phyloP scores from a whole-genome alignment of 2,113 vertebrate species.

The Hymenochirus boettgeri region DNA sequence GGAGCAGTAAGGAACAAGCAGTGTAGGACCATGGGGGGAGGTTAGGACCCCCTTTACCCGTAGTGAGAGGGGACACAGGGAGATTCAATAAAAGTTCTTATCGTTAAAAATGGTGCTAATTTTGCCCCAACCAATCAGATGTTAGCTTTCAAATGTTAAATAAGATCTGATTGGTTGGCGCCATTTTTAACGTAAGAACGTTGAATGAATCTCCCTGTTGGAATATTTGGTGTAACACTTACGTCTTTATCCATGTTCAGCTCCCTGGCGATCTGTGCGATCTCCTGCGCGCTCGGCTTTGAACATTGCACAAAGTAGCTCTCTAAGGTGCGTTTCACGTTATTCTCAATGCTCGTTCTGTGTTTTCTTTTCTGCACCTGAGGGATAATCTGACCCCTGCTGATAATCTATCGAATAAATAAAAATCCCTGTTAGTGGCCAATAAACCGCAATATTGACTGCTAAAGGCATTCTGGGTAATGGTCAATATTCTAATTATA shows the following conservation, averaged over 20 bases:
- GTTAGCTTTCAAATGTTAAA: no score
- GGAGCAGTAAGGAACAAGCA: no score
- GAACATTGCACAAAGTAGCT: conserved; percentile 76
- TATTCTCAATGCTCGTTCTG: conserved; percentile 77
- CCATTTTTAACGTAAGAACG: no score
- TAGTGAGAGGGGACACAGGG: no score
- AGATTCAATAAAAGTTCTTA: no score
- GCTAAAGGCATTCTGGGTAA: not conserved
- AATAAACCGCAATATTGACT: no score
- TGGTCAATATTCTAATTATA: not conserved
- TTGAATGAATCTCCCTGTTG: no score
- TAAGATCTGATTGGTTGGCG: no score
- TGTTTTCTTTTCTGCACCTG: conserved; percentile 77
- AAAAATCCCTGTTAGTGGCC: not conserved
- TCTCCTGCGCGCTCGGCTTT: conserved; percentile 80
- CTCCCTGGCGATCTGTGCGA: conserved; percentile 77
- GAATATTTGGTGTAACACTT: conserved; percentile 28
- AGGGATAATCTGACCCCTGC: conserved; percentile 73
- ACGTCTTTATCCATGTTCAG: conserved; percentile 72
- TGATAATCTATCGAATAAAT: conserved; percentile 68
- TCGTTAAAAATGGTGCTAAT: no score
- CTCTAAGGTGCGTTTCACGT: conserved; percentile 69
- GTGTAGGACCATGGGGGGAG: no score
- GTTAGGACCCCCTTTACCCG: no score
- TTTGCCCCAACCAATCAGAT: no score